A percentile compares a stretch with the other conserved stretches of the same genome.
These are phyloP conservation scores for Coranthus polyacanthus DNA, from an alignment of 2,797 vertebrate genomes.

Conservation along the genomic window DNA sequence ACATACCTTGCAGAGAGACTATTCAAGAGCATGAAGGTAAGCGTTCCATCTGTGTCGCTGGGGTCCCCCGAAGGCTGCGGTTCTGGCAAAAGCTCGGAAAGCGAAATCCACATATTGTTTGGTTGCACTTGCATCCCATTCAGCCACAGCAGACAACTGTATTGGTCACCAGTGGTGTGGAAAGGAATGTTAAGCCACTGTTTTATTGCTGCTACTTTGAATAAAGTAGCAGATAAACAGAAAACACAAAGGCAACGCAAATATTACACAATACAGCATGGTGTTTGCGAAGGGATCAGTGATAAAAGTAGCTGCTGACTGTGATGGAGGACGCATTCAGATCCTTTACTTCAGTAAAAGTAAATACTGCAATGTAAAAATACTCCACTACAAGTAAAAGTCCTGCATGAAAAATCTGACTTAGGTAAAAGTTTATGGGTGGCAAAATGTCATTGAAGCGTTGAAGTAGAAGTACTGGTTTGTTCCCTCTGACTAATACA, in stretches of 20 bases:
- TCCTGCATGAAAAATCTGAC: too few relatives aligned
- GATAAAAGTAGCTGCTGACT: background rate
- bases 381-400: too few relatives aligned
- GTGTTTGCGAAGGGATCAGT: background rate
- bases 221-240: background rate
- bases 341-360: too few relatives aligned
- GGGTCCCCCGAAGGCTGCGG: background rate
- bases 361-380: too few relatives aligned
- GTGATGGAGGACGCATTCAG: too few relatives aligned
- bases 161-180: constrained; percentile 45
- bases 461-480: too few relatives aligned
- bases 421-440: too few relatives aligned
- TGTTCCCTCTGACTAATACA: too few relatives aligned
- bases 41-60: constrained; percentile 3
- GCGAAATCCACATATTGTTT: constrained; percentile 45
- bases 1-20: constrained; percentile 89
- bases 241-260: background rate
- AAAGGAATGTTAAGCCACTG: constrained; percentile 68
- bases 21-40: constrained; percentile 88
- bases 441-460: too few relatives aligned
- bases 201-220: constrained; percentile 40
- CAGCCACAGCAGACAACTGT: constrained; percentile 17
- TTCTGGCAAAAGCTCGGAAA: background rate
- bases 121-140: constrained; percentile 8
- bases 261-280: background rate